Conservation (phyloP, 2,113 vertebrate genomes). For the Drymodes brunneopygia region DNA sequence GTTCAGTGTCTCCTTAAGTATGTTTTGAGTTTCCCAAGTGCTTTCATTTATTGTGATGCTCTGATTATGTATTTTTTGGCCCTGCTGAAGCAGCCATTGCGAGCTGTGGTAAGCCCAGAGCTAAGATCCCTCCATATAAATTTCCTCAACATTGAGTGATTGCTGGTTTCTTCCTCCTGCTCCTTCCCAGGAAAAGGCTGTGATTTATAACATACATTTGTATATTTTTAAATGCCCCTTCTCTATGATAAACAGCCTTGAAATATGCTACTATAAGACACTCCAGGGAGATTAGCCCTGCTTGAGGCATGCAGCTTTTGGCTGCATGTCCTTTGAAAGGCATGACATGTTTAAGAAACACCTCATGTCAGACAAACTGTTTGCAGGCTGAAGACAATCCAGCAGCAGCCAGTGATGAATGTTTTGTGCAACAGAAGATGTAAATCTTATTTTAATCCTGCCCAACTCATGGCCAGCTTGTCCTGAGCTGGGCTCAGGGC, state of each 20-base stretch:
- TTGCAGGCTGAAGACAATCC: not conserved
- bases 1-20: not conserved
- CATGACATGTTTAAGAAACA: slow-evolving; percentile 14
- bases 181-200: not conserved
- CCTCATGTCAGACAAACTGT: not conserved
- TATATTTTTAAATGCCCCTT: slow-evolving; percentile 20
- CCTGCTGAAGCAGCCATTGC: not conserved
- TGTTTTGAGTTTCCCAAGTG: not conserved
- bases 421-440: not conserved
- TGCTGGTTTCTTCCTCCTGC: not conserved
- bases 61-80: not conserved
- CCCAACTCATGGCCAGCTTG: not conserved
- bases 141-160: not conserved
- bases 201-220: not conserved
- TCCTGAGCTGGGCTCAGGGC: not conserved
- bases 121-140: not conserved
- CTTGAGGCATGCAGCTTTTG: slow-evolving; percentile 15
- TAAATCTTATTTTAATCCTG: slow-evolving; percentile 41
- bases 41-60: not conserved
- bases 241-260: not conserved
- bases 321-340: not conserved
- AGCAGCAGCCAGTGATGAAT: slow-evolving; percentile 16
- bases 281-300: not conserved
- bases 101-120: not conserved
- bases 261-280: not conserved